A percentile compares a stretch with the other conserved stretches of the same genome.
Evolutionary conservation across 2,888 invertebrate genomes (phyloP).

Genomic region (Bedellia somnulentella): DNA sequence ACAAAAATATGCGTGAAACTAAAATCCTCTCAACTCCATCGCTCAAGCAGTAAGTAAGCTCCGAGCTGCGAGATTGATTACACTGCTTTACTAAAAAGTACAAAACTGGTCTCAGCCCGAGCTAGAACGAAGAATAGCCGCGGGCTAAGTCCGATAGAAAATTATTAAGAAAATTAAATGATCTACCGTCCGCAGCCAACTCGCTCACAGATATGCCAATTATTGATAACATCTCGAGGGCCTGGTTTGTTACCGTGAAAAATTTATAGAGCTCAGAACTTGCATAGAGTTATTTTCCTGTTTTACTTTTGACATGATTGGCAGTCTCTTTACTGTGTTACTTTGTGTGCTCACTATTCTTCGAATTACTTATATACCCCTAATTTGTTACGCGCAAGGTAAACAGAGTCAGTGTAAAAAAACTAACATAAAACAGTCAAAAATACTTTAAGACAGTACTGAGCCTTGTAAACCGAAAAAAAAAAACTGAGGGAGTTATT

Average conservation of each 20-base stretch:
- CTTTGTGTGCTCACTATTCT: too few relatives aligned
- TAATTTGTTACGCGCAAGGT: too few relatives aligned
- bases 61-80: slow-evolving; percentile 45
- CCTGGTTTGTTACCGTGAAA: slow-evolving; percentile 25
- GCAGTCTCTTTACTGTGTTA: too few relatives aligned
- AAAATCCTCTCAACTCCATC: too few relatives aligned
- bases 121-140: slow-evolving; percentile 29
- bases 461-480: too few relatives aligned
- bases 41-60: too few relatives aligned
- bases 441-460: too few relatives aligned
- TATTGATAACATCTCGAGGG: slow-evolving; percentile 46
- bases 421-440: too few relatives aligned
- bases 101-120: slow-evolving; percentile 25
- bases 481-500: too few relatives aligned
- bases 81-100: slow-evolving; percentile 41
- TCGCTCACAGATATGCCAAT: slow-evolving; percentile 51
- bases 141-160: slow-evolving; percentile 46
- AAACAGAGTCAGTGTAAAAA: too few relatives aligned
- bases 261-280: slow-evolving; percentile 33
- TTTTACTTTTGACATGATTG: slow-evolving; percentile 1
- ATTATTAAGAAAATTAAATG: slow-evolving; percentile 61
- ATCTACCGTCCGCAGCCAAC: slow-evolving; percentile 37
- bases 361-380: too few relatives aligned
- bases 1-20: too few relatives aligned
- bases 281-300: slow-evolving; percentile 4